Evolutionary conservation across 2,113 vertebrate species (phyloP), one percentile per base, ranked within the genome.

Genomic region (Fulica atra): DNA sequence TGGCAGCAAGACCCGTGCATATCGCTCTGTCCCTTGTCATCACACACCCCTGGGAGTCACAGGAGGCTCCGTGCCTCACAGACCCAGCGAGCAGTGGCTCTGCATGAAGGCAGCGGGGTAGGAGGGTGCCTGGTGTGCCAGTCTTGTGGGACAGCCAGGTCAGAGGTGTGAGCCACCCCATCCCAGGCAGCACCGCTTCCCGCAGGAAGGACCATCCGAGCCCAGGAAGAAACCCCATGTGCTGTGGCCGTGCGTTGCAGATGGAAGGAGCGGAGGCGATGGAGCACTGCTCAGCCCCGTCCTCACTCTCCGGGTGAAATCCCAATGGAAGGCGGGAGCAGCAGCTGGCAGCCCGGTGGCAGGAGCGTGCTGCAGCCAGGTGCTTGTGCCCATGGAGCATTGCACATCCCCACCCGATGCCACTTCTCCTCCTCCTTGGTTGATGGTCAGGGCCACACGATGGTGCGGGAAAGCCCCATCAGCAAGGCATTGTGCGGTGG

Each of bases 351-450:
- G 64, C 36, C 26, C 11, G 24, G 24, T 0, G 6, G 28, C 44
- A 17, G 44, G 44, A 81, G 18, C 36, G 33, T 3, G 0, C 48
- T 2, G 4, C 1, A 1, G 35, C 23, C 73, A 40, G 54, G 26
- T 3, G 28, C 44, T 53, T 2, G 15, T 9, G 21, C 69, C 44
- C 1, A 0, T 0, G 2, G 17, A 20, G 2, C 1, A 2, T 14
- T 0, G 0, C 3, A 8, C 2, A 5, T 79, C n/a, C 31, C 48
- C 81, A 40, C 7, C 25, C 51, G 50, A 29, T 0, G 0, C 33
- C 0, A 0, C 10, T 79, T 13, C 65, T 40, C 13, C 13, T 42
- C 42, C 44, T 46, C 44, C 44, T 46, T 46, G 36, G 44, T 70
- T 2, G 73, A 33, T 10, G 92, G 16, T 4, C 44, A 92, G 18